Base-by-base conservation (phyloP, 2,888 invertebrate species). In the Villa cingulata region DNA sequence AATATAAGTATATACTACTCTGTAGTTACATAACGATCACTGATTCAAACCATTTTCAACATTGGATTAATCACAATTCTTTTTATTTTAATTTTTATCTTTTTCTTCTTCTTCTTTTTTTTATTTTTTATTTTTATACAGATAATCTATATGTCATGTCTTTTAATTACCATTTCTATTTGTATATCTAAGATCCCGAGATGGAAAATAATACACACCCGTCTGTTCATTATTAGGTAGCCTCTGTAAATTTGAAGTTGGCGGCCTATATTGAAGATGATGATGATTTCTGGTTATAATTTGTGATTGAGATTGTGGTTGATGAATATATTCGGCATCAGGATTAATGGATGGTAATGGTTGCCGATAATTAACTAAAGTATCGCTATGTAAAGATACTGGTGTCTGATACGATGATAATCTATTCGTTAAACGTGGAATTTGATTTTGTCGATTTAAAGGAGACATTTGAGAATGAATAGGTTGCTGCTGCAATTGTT, bases 301-400 rank as follows among this genome's bases (percentile, higher is more conserved):
- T 19, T 43, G 38, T 17, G 59, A 57, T 27, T 58, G 51, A 1
- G 57, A 57, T n/a, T n/a, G n/a, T n/a, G n/a, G n/a, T n/a, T n/a
- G n/a, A n/a, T 56, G 53, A 61, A 44, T 46, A 60, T 61, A 74
- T 60, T 83, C 83, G 56, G 80, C 80, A 53, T 83, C 77, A 0
- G 80, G 81, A 61, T 86, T 80, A 45, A 81, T 69, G 2, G 75
- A 69, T 0, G 83, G 83, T 43, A 79, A 65, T 5, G 83, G 83
- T 41, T 72, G 73, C 40, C 78, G 74, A 58, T 81, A 81, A 67
- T 86, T 86, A 2, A 85, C 78, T 12, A 78, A 64, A 1, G 80
- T 81, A 57, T 85, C 86, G 52, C 75, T 73, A 49, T 78, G 75
- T 40, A 85, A 64, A 6, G 78, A 36, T 29, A 47, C 38, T 12